Percentiles rank a stretch among this genome's conserved stretches.
Evolutionary conservation across 2,113 vertebrate genomes (phyloP).

Genomic region (Ailuropoda melanoleuca): DNA sequence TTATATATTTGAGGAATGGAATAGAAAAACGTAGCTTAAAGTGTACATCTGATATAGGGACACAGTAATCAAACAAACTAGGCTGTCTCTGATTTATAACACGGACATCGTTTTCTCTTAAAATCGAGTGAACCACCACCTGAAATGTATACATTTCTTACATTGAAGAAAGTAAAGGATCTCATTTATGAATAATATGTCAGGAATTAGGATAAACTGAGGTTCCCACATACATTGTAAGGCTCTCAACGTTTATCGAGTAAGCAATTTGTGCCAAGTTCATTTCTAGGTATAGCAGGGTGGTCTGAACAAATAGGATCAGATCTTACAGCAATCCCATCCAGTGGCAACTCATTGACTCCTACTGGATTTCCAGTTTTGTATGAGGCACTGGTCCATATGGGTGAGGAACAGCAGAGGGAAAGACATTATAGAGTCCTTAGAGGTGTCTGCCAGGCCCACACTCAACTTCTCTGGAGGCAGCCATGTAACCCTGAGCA

Average conservation of each 20-base stretch:
- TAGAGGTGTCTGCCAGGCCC: not conserved
- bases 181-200: not conserved
- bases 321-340: not conserved
- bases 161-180: not conserved
- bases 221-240: not conserved
- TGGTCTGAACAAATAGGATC: not conserved
- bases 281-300: not conserved
- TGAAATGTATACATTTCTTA: not conserved
- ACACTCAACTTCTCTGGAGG: not conserved
- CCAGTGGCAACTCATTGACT: not conserved
- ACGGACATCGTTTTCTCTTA: not conserved
- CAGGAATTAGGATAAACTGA: not conserved
- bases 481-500: accelerated
- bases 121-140: not conserved
- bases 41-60: not conserved
- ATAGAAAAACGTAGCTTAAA: not conserved
- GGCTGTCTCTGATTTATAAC: not conserved
- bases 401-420: not conserved
- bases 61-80: not conserved
- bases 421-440: not conserved
- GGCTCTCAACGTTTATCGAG: not conserved
- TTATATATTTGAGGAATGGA: not conserved
- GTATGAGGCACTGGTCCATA: not conserved
- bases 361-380: not conserved
- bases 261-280: not conserved